These are phyloP conservation scores for Leucoraja erinaceus DNA, from an alignment of 2,113 vertebrate species.

Conservation along the genomic window DNA sequence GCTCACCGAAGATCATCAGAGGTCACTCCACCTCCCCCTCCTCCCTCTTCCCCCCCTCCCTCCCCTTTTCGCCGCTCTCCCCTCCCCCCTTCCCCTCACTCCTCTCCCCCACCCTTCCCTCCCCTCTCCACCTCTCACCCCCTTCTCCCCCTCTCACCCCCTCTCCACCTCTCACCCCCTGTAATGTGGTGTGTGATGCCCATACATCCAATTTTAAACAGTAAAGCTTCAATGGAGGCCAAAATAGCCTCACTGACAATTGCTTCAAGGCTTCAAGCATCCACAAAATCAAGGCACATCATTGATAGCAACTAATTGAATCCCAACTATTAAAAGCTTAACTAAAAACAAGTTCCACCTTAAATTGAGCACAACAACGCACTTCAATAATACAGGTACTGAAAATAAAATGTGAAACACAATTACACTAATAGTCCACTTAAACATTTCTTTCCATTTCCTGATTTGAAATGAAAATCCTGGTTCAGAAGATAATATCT, in stretches of 20 bases:
- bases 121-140: too few relatives aligned
- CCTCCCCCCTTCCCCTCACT: too few relatives aligned
- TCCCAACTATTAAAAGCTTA: background rate
- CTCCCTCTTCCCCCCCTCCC: too few relatives aligned
- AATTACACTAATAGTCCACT: background rate
- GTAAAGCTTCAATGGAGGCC: background rate
- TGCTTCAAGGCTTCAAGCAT: background rate
- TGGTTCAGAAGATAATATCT: background rate
- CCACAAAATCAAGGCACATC: background rate
- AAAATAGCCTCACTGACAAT: background rate
- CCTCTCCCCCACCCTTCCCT: too few relatives aligned
- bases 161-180: too few relatives aligned
- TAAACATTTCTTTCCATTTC: conserved; percentile 12
- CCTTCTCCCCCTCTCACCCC: too few relatives aligned
- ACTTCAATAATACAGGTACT: too few relatives aligned
- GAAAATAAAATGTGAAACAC: background rate
- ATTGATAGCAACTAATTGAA: background rate
- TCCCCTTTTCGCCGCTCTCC: too few relatives aligned
- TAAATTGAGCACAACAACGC: background rate
- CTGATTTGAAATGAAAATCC: conserved; percentile 11
- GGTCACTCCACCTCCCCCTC: too few relatives aligned
- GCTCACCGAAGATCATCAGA: too few relatives aligned
- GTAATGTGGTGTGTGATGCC: too few relatives aligned
- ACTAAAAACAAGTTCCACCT: background rate
- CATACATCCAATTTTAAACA: background rate